A percentile compares a stretch with the other conserved stretches of the same genome.
Evolutionary conservation across 1,140 invertebrate genomes (phyloP).

Genomic region (Drosophila pachea): DNA sequence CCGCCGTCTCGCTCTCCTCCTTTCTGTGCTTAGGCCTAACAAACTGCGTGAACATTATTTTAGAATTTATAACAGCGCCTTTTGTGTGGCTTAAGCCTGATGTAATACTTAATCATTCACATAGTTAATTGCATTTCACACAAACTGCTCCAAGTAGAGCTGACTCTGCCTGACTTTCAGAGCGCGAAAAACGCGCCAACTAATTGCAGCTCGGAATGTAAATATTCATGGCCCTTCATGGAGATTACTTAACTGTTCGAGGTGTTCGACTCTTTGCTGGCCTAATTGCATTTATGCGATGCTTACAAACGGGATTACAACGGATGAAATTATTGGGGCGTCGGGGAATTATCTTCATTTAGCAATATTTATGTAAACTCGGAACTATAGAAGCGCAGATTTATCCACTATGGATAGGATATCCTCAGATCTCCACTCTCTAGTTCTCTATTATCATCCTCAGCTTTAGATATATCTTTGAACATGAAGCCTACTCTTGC

Average conservation of each 20-base stretch:
- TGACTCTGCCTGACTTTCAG: background rate
- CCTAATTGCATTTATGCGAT: background rate
- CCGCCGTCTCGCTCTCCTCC: background rate
- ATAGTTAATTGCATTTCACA: conserved; percentile 22
- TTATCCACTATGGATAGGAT: too few species aligned
- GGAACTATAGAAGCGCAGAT: too few species aligned
- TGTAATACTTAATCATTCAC: conserved; percentile 35
- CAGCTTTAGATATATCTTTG: background rate
- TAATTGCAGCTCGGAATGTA: background rate
- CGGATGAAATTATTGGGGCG: too few species aligned
- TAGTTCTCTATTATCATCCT: too few species aligned
- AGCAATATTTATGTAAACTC: too few species aligned
- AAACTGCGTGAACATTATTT: conserved; percentile 47
- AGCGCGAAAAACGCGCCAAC: conserved; percentile 1
- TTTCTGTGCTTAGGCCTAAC: conserved; percentile 8
- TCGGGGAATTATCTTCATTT: too few species aligned
- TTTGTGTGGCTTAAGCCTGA: conserved; percentile 28
- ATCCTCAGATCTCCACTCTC: too few species aligned
- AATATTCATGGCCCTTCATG: conserved; percentile 14
- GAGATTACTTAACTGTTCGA: background rate
- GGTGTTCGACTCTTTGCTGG: conserved; percentile 8
- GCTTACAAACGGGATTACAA: background rate
- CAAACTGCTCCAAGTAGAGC: background rate
- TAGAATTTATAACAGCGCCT: conserved; percentile 36
- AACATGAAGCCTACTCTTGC: background rate